Evolutionary conservation across 2,888 invertebrate genomes (phyloP).

Genomic region (Lasioglossum calceatum): DNA sequence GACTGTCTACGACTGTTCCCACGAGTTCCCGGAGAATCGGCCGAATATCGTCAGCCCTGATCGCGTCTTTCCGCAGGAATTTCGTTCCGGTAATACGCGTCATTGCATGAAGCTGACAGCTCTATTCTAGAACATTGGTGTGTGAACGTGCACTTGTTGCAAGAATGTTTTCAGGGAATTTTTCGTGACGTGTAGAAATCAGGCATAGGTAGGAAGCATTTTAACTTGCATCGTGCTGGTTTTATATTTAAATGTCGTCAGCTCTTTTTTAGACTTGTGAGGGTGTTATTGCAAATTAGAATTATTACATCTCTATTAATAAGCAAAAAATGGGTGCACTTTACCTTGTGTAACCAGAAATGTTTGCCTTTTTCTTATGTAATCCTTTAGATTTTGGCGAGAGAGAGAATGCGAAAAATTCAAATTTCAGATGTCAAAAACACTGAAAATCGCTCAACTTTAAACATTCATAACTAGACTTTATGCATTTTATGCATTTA

Average conservation of each 20-base stretch:
- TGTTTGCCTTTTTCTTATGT: too few relatives aligned
- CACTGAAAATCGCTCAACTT: too few relatives aligned
- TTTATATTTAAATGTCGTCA: not conserved
- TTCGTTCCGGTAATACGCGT: slow-evolving; percentile 10
- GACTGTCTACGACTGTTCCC: not conserved
- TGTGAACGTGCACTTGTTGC: slow-evolving; percentile 7
- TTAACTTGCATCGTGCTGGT: not conserved
- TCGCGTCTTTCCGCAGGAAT: not conserved
- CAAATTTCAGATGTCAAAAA: too few relatives aligned
- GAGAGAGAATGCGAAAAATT: too few relatives aligned
- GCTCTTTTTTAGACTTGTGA: not conserved
- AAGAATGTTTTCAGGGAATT: not conserved
- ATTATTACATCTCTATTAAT: not conserved
- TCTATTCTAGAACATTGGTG: not conserved
- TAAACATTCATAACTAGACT: too few relatives aligned
- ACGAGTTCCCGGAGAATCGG: not conserved
- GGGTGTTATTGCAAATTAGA: not conserved
- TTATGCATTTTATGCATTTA: too few relatives aligned
- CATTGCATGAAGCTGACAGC: slow-evolving; percentile 28
- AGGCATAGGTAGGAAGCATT: not conserved
- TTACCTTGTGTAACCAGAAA: too few relatives aligned
- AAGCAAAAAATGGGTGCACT: not conserved
- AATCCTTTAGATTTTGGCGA: too few relatives aligned
- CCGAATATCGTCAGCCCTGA: not conserved
- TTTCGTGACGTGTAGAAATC: not conserved